Evolutionary conservation across 2,888 invertebrate genomes (phyloP).

Genomic region (Biston betularia): DNA sequence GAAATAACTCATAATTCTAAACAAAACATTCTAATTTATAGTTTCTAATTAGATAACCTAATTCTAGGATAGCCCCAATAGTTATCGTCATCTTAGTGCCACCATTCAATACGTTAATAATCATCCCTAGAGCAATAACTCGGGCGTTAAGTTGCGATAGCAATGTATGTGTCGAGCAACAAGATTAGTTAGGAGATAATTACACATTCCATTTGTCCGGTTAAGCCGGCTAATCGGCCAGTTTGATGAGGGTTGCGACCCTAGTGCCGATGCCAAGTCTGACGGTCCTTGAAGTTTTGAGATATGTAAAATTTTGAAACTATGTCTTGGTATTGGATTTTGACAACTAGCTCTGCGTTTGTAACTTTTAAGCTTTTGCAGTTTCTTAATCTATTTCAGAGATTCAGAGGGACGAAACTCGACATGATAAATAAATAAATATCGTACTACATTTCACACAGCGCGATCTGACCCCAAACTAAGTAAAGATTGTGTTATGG

Average conservation of each 20-base stretch:
- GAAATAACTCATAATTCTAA: no score
- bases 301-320: constrained; percentile 4
- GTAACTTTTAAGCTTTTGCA: background rate
- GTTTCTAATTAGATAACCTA: background rate
- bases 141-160: constrained; percentile 43
- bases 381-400: background rate
- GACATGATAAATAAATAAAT: no score
- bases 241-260: constrained; percentile 76
- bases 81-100: constrained; percentile 11
- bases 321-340: background rate
- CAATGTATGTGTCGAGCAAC: constrained; percentile 52
- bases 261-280: constrained; percentile 46
- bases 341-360: background rate
- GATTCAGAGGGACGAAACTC: no score
- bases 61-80: constrained; percentile 2
- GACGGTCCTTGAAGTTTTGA: constrained; percentile 27
- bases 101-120: constrained; percentile 33
- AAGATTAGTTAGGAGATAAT: constrained; percentile 78
- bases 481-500: no score
- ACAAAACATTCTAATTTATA: background rate
- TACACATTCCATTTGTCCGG: constrained; percentile 83
- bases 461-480: no score
- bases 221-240: constrained; percentile 78
- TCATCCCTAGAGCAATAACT: constrained; percentile 37
- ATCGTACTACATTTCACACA: no score